Evolutionary conservation across 2,888 invertebrate genomes (phyloP).

Genomic region (Cancer borealis): DNA sequence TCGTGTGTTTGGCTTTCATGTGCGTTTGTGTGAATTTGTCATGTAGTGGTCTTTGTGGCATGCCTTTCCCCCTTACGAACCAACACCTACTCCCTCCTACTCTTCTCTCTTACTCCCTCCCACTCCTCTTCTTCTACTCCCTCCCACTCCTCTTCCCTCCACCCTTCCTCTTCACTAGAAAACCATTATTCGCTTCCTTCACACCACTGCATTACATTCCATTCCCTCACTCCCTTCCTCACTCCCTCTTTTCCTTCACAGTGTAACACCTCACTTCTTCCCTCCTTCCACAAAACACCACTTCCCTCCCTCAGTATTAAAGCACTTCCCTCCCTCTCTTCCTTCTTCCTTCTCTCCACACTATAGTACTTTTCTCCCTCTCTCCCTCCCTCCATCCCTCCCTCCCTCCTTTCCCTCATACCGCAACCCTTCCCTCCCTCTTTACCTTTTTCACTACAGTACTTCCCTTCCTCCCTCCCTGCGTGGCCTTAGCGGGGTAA

Average conservation of each 20-base stretch:
- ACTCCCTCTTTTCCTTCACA: neutral
- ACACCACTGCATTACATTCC: neutral
- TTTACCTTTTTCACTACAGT: neutral
- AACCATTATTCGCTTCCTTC: neutral
- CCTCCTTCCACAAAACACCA: neutral
- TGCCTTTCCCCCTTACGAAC: neutral
- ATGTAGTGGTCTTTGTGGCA: neutral
- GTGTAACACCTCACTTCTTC: neutral
- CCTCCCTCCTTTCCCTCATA: neutral
- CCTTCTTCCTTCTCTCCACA: neutral
- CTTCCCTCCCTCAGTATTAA: neutral
- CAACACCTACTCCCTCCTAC: neutral
- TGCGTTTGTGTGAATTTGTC: constrained; percentile 1
- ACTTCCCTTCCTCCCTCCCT: neutral
- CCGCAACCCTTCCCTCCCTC: neutral
- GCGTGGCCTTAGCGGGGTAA: neutral
- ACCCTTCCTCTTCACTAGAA: neutral
- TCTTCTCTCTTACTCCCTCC: neutral
- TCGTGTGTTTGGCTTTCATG: neutral
- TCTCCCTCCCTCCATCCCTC: neutral
- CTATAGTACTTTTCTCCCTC: neutral
- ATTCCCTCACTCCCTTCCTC: neutral
- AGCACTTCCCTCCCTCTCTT: neutral
- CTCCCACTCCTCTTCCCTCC: neutral
- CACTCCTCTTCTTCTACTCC: neutral